These are phyloP conservation scores for Drosophila kuntzei DNA, from an alignment of 2,888 invertebrate species.

Conservation along the genomic window DNA sequence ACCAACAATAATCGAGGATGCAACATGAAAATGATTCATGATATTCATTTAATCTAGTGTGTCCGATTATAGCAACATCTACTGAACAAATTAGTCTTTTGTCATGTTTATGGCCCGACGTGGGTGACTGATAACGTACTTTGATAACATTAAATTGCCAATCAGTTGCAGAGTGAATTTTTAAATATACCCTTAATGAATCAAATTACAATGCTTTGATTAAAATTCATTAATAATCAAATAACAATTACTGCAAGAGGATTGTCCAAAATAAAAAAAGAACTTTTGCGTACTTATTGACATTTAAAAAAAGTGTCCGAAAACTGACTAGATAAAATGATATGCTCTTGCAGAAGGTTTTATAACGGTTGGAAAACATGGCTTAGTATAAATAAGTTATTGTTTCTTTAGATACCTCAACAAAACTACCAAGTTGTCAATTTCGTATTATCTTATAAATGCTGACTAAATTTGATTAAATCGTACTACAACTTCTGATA, in stretches of 20 bases:
- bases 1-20: neutral
- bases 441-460: too few species aligned
- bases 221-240: neutral
- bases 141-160: constrained; percentile 6
- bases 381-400: too few species aligned
- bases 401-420: too few species aligned
- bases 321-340: too few species aligned
- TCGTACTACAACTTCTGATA: too few species aligned
- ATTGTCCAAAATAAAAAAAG: neutral
- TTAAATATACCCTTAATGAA: neutral
- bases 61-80: neutral
- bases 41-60: neutral
- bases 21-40: constrained; percentile 7
- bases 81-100: neutral
- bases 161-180: neutral
- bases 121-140: neutral
- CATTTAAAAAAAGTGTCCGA: neutral
- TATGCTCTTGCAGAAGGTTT: too few species aligned
- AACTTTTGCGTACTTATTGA: neutral
- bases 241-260: neutral
- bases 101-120: constrained; percentile 6
- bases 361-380: too few species aligned
- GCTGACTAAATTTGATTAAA: too few species aligned
- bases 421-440: too few species aligned
- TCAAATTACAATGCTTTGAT: neutral